Evolutionary conservation across 2,113 vertebrate genomes (phyloP), one percentile per base, ranked within the genome.

Genomic region (Prunella fulvescens): DNA sequence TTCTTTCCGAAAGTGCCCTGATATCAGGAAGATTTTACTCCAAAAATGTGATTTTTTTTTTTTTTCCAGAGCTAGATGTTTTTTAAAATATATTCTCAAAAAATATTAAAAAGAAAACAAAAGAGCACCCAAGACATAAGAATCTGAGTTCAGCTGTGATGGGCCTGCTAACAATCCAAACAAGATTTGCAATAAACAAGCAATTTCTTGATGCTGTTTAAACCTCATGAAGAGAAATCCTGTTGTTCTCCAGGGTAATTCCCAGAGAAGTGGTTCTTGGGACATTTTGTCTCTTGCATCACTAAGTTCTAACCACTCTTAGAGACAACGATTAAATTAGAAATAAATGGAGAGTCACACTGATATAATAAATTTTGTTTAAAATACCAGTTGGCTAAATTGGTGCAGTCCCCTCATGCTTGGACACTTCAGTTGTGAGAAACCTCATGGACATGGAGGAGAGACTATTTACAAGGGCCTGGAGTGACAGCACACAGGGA

Each of bases 391-490:
- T 44, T 85, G 54, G 51, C 14, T 56, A 24, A 74, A 39, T 35
- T 35, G 51, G 26, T 58, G 11, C 39, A 79, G 9, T 25, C 19
- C 35, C 19, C 11, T 79, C 28, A 29, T 25, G 26, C 26, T 42
- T 50, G 58, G 48, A 22, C 14, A 60, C 35, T 85, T 58, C 18
- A 56, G 6, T n/a, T 1, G 0, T 64, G 39, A 45, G 4, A 37
- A 53, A 53, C 31, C 22, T 24, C 31, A 42, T 7, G 57, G 44
- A 40, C 40, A 48, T 12, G 22, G 19, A 61, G 57, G 44, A 57
- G 31, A 72, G 50, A 19, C 3, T 2, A 0, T 57, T 22, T 14
- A 17, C 11, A 56, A 56, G 20, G 20, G 18, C 0, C 4, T 56
- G 40, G 11, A 37, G 26, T 1, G 42, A 11, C 31, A 71, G 56